These are phyloP conservation scores for Aporrectodea caliginosa DNA, from an alignment of 1,140 invertebrate species.

Conservation along the genomic window DNA sequence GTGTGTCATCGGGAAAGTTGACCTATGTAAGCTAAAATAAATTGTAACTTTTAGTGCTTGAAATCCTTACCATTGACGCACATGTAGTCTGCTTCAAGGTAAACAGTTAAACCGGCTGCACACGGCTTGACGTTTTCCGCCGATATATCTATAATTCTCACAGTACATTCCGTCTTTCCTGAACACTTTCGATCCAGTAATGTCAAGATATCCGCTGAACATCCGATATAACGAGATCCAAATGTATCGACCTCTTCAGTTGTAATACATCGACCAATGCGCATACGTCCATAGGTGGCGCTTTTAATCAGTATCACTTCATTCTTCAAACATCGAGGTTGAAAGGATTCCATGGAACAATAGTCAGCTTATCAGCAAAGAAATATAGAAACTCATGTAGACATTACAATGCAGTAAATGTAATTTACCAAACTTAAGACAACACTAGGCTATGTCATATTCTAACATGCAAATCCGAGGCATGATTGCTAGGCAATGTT, in stretches of 20 bases:
- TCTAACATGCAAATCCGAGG: no score
- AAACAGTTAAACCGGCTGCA: neutral
- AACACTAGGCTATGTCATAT: no score
- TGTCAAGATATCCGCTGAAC: neutral
- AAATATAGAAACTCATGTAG: no score
- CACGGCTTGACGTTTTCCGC: neutral
- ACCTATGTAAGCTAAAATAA: no score
- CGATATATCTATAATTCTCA: neutral
- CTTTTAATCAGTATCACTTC: slow-evolving; percentile 9
- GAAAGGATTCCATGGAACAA: slow-evolving; percentile 10
- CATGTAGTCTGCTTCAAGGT: slow-evolving; percentile 11
- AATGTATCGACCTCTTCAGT: slow-evolving; percentile 1
- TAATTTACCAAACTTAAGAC: no score
- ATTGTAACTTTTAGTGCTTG: neutral
- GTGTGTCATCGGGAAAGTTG: no score
- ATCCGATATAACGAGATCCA: neutral
- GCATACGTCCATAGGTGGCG: slow-evolving; percentile 14
- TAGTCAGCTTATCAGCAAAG: no score
- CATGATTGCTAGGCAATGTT: no score
- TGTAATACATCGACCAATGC: slow-evolving; percentile 15
- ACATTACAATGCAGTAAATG: no score
- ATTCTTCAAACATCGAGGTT: slow-evolving; percentile 11
- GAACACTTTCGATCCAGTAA: neutral
- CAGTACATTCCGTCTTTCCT: neutral
- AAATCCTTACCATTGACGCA: slow-evolving; percentile 6